Evolutionary conservation across 2,888 invertebrate genomes (phyloP).

Genomic region (Stomorhina lunata): DNA sequence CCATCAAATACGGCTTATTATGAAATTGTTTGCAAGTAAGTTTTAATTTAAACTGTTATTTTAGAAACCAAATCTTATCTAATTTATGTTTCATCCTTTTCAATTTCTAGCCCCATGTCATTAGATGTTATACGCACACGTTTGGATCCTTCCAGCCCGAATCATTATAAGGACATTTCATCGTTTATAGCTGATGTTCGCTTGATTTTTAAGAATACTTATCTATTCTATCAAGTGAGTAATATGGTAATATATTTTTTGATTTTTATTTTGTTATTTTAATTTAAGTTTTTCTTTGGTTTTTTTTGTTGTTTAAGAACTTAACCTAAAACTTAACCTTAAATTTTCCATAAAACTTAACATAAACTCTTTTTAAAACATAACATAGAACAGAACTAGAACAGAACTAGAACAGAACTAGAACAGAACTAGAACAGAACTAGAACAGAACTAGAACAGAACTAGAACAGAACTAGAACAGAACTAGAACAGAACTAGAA

Average conservation of each 20-base stretch:
- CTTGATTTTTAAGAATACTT: slow-evolving; percentile 93
- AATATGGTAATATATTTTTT: slow-evolving; percentile 59
- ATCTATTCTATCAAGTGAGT: slow-evolving; percentile 88
- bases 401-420: no score
- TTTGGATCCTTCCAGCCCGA: slow-evolving; percentile 86
- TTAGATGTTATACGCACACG: slow-evolving; percentile 90
- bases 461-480: no score
- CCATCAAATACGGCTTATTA: slow-evolving; percentile 83
- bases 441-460: no score
- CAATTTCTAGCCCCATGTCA: slow-evolving; percentile 85
- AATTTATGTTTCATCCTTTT: neutral
- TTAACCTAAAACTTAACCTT: no score
- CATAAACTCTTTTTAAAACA: no score
- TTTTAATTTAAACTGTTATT: neutral
- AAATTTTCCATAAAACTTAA: no score
- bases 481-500: no score
- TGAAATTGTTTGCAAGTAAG: slow-evolving; percentile 79
- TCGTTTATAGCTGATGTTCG: slow-evolving; percentile 90
- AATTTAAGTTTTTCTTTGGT: neutral
- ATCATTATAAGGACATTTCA: slow-evolving; percentile 87
- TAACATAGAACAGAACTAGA: no score
- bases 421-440: no score
- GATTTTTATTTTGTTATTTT: slow-evolving; percentile 35
- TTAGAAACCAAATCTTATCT: neutral
- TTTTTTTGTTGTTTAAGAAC: neutral